Conservation (phyloP, 1,140 invertebrate genomes). For the Tigriopus japonicus region DNA sequence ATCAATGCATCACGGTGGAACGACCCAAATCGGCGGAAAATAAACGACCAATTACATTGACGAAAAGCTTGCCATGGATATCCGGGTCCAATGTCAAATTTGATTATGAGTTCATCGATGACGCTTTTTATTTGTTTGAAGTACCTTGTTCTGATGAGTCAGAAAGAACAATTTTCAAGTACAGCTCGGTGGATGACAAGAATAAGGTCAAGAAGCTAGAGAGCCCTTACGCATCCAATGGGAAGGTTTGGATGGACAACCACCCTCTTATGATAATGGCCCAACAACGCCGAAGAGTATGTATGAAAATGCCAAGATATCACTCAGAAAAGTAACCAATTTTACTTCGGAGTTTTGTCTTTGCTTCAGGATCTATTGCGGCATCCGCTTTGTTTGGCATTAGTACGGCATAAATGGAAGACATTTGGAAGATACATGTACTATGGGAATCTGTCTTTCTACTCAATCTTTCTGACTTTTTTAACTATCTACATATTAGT, state of each 20-base stretch:
- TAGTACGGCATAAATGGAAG: constrained; percentile 33
- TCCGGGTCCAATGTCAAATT: constrained; percentile 23
- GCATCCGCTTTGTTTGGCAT: constrained; percentile 30
- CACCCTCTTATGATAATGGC: constrained; percentile 35
- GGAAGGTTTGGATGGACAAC: constrained; percentile 28
- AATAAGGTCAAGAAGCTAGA: constrained; percentile 2
- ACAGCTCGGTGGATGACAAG: background rate
- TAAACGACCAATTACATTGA: background rate
- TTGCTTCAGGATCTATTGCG: constrained; percentile 26
- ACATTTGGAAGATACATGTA: constrained; percentile 29
- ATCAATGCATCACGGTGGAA: constrained; percentile 17
- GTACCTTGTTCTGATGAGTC: background rate
- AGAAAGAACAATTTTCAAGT: background rate
- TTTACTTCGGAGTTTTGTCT: background rate
- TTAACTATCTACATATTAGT: constrained; percentile 26
- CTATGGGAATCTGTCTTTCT: constrained; percentile 31
- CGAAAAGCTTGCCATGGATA: constrained; percentile 19
- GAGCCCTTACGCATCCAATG: constrained; percentile 21
- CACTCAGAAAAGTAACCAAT: background rate
- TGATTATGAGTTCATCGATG: constrained; percentile 34
- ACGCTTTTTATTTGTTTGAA: constrained; percentile 21
- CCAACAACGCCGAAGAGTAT: constrained; percentile 17
- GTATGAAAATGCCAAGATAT: too few relatives aligned
- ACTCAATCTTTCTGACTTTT: constrained; percentile 30
- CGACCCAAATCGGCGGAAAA: too few relatives aligned